Percentiles rank a stretch among this genome's conserved stretches.
phyloP scores from a whole-genome alignment of 30 jellyfish, hydroid and myxozoan species.

The Morbakka virulenta region DNA sequence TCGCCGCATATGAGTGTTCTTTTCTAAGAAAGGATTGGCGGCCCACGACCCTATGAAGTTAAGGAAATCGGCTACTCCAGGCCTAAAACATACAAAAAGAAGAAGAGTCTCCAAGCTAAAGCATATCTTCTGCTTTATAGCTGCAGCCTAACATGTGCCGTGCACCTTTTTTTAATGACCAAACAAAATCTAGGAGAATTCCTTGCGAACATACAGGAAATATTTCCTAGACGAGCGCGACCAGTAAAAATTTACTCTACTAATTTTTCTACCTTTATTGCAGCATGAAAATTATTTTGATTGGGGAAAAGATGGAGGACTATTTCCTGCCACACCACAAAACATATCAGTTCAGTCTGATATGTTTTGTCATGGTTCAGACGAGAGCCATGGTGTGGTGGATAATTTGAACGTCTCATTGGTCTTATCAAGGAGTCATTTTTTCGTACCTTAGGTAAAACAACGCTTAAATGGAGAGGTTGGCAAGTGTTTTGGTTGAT shows the following conservation, averaged over 20 bases:
- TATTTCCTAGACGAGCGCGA: conserved; percentile 26
- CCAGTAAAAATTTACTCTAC: conserved; percentile 31
- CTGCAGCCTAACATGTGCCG: too few species aligned
- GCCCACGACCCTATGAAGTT: conserved; percentile 30
- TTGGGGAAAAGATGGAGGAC: too few species aligned
- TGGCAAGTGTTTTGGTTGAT: too few species aligned
- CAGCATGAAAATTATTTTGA: conserved; percentile 39
- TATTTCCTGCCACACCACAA: conserved; percentile 40
- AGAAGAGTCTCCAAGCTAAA: not conserved
- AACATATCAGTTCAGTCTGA: conserved; percentile 65
- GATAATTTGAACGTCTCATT: conserved; percentile 63
- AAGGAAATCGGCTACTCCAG: conserved; percentile 36
- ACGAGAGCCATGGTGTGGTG: conserved; percentile 78
- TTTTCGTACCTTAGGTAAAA: conserved; percentile 45
- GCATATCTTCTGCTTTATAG: not conserved
- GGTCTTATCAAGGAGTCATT: conserved; percentile 66
- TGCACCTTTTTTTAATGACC: conserved; percentile 17
- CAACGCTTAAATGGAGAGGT: conserved; percentile 8
- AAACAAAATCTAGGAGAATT: conserved; percentile 13
- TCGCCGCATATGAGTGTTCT: conserved; percentile 18
- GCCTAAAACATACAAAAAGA: not conserved
- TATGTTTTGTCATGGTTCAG: too few species aligned
- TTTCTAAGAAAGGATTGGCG: conserved; percentile 24
- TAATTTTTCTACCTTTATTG: conserved; percentile 20
- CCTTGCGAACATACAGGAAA: conserved; percentile 4